A percentile compares a stretch with the other conserved stretches of the same genome.
Evolutionary conservation across 2,888 invertebrate species (phyloP).

Genomic region (Hirtodrosophila alboralis): DNA sequence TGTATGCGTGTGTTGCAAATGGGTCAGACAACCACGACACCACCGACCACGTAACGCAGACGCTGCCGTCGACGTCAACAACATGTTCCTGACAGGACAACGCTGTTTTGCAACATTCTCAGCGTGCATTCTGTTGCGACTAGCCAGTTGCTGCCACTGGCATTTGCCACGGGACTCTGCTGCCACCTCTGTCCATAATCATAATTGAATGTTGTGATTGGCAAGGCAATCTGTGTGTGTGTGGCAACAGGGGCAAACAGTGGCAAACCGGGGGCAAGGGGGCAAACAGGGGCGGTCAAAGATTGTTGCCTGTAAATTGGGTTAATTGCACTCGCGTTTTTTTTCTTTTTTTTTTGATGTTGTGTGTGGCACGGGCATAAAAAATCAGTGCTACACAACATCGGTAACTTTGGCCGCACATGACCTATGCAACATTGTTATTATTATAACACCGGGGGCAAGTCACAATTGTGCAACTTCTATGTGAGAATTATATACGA

Average conservation of each 20-base stretch:
- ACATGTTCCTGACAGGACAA: too few species aligned
- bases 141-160: conserved; percentile 18
- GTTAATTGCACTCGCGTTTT: conserved; percentile 59
- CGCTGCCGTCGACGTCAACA: conserved; percentile 5
- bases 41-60: conserved; percentile 7
- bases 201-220: conserved; percentile 71
- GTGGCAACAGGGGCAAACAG: not conserved
- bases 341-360: too few species aligned
- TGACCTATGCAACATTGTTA: conserved; percentile 38
- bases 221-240: too few species aligned
- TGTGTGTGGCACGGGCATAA: conserved; percentile 24
- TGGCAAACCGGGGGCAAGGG: too few species aligned
- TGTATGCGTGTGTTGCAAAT: conserved; percentile 51
- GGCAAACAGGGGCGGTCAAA: not conserved
- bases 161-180: too few species aligned
- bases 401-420: conserved; percentile 24
- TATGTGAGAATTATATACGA: too few species aligned
- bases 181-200: conserved; percentile 30
- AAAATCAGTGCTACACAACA: conserved; percentile 33
- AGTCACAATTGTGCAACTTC: not conserved
- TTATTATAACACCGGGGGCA: conserved; percentile 27
- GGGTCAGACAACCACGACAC: conserved; percentile 53
- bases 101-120: conserved; percentile 16
- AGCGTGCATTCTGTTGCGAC: conserved; percentile 44
- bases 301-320: conserved; percentile 52